Percentiles rank a stretch among this genome's conserved stretches.
Conservation (phyloP, 1,140 invertebrate species). For the Pinna nobilis region DNA sequence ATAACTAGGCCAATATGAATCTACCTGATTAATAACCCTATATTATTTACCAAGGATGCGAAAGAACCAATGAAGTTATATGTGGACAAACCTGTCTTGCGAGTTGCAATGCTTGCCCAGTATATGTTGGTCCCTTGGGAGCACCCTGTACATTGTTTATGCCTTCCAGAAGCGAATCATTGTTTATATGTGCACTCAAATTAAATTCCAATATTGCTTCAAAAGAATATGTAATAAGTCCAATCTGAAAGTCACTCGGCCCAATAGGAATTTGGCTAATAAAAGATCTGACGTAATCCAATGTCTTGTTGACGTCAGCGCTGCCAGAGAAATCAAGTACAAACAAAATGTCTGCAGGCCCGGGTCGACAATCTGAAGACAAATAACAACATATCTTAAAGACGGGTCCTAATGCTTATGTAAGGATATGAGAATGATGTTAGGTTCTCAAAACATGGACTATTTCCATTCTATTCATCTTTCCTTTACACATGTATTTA, state of each 20-base stretch:
- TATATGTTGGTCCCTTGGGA: slow-evolving; percentile 1
- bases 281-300: slow-evolving; percentile 15
- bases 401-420: too few relatives aligned
- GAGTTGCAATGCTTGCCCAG: background rate
- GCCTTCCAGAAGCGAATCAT: background rate
- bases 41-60: too few relatives aligned
- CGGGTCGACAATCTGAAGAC: slow-evolving; percentile 37
- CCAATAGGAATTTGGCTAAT: slow-evolving; percentile 30
- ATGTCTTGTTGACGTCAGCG: slow-evolving; percentile 2
- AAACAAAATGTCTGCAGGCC: slow-evolving; percentile 33
- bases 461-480: too few relatives aligned
- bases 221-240: slow-evolving; percentile 17
- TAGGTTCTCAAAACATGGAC: too few relatives aligned
- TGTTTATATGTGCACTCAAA: background rate
- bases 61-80: too few relatives aligned
- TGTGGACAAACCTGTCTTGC: background rate
- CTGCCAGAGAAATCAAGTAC: slow-evolving; percentile 27
- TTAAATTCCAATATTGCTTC: background rate
- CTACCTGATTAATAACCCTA: too few relatives aligned
- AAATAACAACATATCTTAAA: too few relatives aligned
- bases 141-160: background rate
- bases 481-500: too few relatives aligned
- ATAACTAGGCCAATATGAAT: too few relatives aligned
- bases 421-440: too few relatives aligned
- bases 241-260: slow-evolving; percentile 28